Base-by-base conservation (phyloP, 2,888 invertebrate species). In the Loripinus fragilis region DNA sequence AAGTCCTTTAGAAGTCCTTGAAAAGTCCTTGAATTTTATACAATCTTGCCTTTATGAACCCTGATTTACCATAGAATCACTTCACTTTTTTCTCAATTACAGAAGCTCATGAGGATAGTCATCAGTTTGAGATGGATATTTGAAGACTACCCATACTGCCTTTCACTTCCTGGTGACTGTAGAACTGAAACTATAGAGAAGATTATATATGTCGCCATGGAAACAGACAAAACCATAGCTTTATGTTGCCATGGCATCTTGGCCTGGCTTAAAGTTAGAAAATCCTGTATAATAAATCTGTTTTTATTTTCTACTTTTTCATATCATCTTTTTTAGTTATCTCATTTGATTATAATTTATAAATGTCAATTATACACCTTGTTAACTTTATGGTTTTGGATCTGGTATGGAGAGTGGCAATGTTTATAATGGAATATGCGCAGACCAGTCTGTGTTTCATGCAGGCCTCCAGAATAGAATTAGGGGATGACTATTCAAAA, bases 41-140 rank as follows among this genome's bases (percentile, higher is more conserved):
- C n/a, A n/a, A n/a, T n/a, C n/a, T n/a, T n/a, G n/a, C n/a, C n/a
- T n/a, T n/a, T n/a, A n/a, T n/a, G n/a, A n/a, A n/a, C n/a, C n/a
- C n/a, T n/a, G n/a, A n/a, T n/a, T n/a, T n/a, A n/a, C n/a, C n/a
- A n/a, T n/a, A n/a, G n/a, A n/a, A n/a, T n/a, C n/a, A n/a, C n/a
- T n/a, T n/a, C n/a, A n/a, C n/a, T n/a, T n/a, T n/a, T n/a, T n/a
- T n/a, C n/a, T n/a, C n/a, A n/a, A n/a, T 78, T 78, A 55, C 69
- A 74, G 66, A 20, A 35, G 60, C 80, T 41, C 85, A 76, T 30
- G 88, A 86, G 68, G 88, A 89, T 35, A 85, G 88, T 68, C 88
- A 90, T 25, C 90, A 91, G 81, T 91, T 91, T 85, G 89, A 91
- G 80, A 91, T 91, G 91, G 91, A 91, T 73, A 90, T 91, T 72